Conservation (phyloP, 2,888 invertebrate species). For the Gastrophysa polygoni region DNA sequence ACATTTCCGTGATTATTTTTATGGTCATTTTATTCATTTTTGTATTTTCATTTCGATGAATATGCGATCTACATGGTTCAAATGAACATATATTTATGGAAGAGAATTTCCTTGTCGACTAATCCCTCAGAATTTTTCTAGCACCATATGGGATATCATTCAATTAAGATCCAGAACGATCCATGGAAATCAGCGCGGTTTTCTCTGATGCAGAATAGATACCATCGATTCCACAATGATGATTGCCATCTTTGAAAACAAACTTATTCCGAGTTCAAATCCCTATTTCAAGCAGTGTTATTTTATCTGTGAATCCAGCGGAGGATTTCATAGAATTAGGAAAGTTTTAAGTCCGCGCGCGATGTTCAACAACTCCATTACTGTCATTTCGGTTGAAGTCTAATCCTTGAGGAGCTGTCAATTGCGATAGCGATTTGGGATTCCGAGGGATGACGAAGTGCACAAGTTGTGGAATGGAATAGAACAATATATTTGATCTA, state of each 20-base stretch:
- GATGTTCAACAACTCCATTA: slow-evolving; percentile 38
- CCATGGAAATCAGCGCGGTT: too few relatives aligned
- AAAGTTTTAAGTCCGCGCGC: slow-evolving; percentile 39
- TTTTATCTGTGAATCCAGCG: slow-evolving; percentile 32
- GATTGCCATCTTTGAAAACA: slow-evolving; percentile 17
- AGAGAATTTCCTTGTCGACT: too few relatives aligned
- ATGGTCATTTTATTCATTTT: too few relatives aligned
- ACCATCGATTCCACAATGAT: background rate
- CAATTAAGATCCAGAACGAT: too few relatives aligned
- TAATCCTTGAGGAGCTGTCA: slow-evolving; percentile 27
- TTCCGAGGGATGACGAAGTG: background rate
- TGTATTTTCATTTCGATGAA: too few relatives aligned
- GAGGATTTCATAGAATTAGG: slow-evolving; percentile 40
- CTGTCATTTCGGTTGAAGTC: slow-evolving; percentile 26
- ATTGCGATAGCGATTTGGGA: slow-evolving; percentile 18
- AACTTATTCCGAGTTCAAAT: slow-evolving; percentile 24
- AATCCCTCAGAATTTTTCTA: too few relatives aligned
- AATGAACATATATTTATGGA: too few relatives aligned
- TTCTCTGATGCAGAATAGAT: too few relatives aligned
- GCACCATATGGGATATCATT: too few relatives aligned
- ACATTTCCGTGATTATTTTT: too few relatives aligned
- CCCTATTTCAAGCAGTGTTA: slow-evolving; percentile 34
- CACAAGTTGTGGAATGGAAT: background rate
- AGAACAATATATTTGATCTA: background rate
- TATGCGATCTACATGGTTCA: too few relatives aligned